These are phyloP conservation scores for Ferdinandea cuprea DNA, from an alignment of 2,888 invertebrate species.

Conservation along the genomic window DNA sequence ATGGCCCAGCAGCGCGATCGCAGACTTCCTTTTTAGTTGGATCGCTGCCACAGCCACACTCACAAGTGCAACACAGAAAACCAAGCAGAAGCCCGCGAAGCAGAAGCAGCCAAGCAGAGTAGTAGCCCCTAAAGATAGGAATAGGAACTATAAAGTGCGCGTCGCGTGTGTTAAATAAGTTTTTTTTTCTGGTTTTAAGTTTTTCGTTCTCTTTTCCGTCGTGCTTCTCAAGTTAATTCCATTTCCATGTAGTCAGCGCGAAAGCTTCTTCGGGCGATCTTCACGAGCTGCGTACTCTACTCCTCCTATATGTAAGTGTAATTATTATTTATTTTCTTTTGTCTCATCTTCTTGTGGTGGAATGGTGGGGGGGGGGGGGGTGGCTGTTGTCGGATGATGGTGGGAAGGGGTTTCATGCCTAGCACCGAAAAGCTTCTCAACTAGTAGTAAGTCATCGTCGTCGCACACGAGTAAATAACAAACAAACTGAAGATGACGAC, in stretches of 20 bases:
- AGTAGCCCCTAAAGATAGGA: conserved; percentile 26
- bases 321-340: conserved; percentile 40
- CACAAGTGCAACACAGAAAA: conserved; percentile 68
- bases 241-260: conserved; percentile 46
- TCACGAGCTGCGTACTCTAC: background rate
- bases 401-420: background rate
- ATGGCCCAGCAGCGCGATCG: conserved; percentile 67
- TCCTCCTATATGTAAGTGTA: conserved; percentile 28
- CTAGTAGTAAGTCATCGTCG: conserved; percentile 22
- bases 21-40: conserved; percentile 75
- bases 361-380: background rate
- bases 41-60: conserved; percentile 74
- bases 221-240: conserved; percentile 35
- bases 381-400: background rate
- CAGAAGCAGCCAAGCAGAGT: conserved; percentile 9
- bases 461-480: conserved; percentile 7
- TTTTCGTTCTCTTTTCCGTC: conserved; percentile 11
- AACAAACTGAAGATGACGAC: conserved; percentile 37
- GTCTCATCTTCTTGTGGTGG: conserved; percentile 2
- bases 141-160: conserved; percentile 18
- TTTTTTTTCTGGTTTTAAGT: background rate
- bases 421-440: conserved; percentile 39
- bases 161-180: conserved; percentile 30
- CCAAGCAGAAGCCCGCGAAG: conserved; percentile 3
- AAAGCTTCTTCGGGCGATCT: conserved; percentile 64